phyloP scores from a whole-genome alignment of 2,797 vertebrate genomes.

The Nannoperca australis region DNA sequence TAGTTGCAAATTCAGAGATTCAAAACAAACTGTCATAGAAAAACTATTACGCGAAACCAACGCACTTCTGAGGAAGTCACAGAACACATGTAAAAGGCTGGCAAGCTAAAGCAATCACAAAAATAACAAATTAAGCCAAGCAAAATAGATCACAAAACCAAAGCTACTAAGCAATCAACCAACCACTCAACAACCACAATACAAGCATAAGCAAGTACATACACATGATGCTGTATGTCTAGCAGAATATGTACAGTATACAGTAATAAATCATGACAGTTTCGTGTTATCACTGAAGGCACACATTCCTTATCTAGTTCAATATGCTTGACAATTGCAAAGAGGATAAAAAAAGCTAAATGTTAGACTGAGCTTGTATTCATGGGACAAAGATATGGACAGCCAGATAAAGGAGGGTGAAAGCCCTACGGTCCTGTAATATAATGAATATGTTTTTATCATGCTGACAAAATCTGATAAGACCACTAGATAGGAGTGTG shows the following conservation, averaged over 20 bases:
- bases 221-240: neutral
- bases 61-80: neutral
- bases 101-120: neutral
- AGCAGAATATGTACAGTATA: neutral
- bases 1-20: neutral
- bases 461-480: slow-evolving; percentile 54
- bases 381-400: slow-evolving; percentile 29
- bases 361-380: slow-evolving; percentile 33
- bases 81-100: neutral
- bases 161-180: neutral
- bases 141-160: neutral
- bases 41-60: neutral
- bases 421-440: slow-evolving; percentile 39
- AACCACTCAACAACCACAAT: neutral
- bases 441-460: slow-evolving; percentile 64
- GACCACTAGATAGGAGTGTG: slow-evolving; percentile 20
- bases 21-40: neutral
- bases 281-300: slow-evolving; percentile 29
- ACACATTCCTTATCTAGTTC: slow-evolving; percentile 33
- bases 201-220: neutral
- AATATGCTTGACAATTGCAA: slow-evolving; percentile 39
- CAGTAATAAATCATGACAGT: neutral
- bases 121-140: neutral
- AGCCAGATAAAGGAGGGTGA: slow-evolving; percentile 45
- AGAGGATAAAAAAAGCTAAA: slow-evolving; percentile 24